Percentiles rank a stretch among this genome's conserved stretches.
Conservation (phyloP, 2,888 invertebrate genomes). For the Calameuta filiformis region DNA sequence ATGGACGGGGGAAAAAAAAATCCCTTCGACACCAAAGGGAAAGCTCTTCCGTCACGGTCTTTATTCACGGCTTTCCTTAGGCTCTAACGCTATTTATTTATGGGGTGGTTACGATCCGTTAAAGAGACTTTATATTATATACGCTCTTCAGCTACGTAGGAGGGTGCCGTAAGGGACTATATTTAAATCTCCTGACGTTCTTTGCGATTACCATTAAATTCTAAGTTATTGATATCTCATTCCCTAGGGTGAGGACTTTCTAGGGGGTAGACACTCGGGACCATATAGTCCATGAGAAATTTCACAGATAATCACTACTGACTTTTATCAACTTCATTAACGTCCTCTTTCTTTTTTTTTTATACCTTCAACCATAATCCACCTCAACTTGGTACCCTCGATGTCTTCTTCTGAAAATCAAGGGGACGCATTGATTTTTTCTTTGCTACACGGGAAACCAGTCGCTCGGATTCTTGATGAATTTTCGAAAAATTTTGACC, state of each 20-base stretch:
- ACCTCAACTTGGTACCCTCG: neutral
- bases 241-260: conserved; percentile 9
- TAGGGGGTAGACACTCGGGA: neutral
- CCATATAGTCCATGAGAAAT: neutral
- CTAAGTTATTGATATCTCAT: conserved; percentile 36
- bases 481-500: neutral
- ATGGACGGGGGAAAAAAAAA: neutral
- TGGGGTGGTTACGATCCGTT: conserved; percentile 13
- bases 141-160: conserved; percentile 4
- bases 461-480: neutral
- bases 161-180: conserved; percentile 2
- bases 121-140: conserved; percentile 14
- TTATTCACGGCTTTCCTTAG: conserved; percentile 16
- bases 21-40: conserved; percentile 12
- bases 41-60: conserved; percentile 20
- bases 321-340: neutral
- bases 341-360: neutral
- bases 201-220: conserved; percentile 31
- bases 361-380: neutral
- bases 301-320: neutral
- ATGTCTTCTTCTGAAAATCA: neutral
- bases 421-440: neutral
- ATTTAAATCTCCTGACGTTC: conserved; percentile 13
- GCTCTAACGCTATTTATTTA: conserved; percentile 16
- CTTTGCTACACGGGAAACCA: neutral